Evolutionary conservation across 2,888 invertebrate species (phyloP), one percentile per base, ranked within the genome.

Genomic region (Drosophila atroscutellata): DNA sequence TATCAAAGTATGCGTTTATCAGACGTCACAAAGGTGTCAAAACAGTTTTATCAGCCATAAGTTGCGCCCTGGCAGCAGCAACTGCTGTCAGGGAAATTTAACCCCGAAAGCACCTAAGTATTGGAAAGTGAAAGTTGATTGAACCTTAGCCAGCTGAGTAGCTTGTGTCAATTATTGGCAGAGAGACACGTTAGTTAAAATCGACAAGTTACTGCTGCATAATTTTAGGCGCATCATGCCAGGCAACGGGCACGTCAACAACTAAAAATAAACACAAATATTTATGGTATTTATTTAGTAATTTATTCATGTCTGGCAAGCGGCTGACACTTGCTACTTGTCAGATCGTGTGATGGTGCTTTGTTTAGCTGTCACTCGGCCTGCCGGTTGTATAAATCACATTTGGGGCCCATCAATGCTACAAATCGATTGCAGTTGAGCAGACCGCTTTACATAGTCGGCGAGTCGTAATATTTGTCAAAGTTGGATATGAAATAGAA

Each of bases 221-320:
- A 74, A 59, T 55, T 81, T 74, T 50, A 24, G 52, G 34, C 42
- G 42, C 28, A 15, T 32, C 55, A 52, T 59, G 68, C 82, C 80
- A 69, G 80, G 85, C 87, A 86, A 78, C 80, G 69, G 52, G 26
- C 26, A 13, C 30, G 64, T 68, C 76, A 73, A 76, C 66, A 80
- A 80, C 84, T 70, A 74, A 70, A 76, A 80, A 75, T 72, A 72
- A 60, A 66, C 15, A 62, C 42, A 67, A 26, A 61, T 69, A 84
- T 85, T 82, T 78, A 85, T 85, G 76, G 59, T 85, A 82, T 87
- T 85, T 85, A 85, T 85, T 85, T 78, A 75, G 85, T 82, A 84
- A 85, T 87, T 80, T 82, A 87, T 85, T 80, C 83, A 78, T 76
- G 76, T 77, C 75, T 78, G 62, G 49, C 73, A 70, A 57, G 56